Percentiles rank a stretch among this genome's conserved stretches.
phyloP scores from a whole-genome alignment of 1,140 invertebrate species.

The Eurosta solidaginis region DNA sequence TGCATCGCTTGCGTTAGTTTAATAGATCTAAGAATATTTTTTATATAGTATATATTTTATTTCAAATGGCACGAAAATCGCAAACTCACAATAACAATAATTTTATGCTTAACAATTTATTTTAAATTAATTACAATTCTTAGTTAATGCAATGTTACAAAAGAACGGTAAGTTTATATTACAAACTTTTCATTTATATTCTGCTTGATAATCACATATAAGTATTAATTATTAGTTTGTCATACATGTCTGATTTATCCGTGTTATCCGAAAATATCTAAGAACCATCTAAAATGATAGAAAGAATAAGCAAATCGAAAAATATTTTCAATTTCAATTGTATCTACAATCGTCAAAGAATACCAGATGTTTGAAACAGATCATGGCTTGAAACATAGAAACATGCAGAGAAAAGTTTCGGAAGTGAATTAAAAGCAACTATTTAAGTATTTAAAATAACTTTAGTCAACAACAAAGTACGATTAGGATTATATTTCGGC shows the following conservation, averaged over 20 bases:
- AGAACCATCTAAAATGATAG: constrained; percentile 56
- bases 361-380: background rate
- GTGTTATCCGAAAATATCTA: constrained; percentile 56
- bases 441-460: no score
- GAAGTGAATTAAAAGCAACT: no score
- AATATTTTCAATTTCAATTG: background rate
- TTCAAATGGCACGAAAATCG: constrained; percentile 22
- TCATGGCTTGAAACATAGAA: no score
- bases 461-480: no score
- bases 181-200: background rate
- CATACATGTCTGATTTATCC: background rate
- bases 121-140: constrained; percentile 17
- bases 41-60: background rate
- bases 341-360: background rate
- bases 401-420: no score
- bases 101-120: background rate
- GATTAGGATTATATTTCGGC: no score
- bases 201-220: background rate
- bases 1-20: no score
- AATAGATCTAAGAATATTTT: no score
- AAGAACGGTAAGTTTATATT: no score
- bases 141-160: background rate
- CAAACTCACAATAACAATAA: constrained; percentile 7
- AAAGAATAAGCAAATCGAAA: constrained; percentile 20
- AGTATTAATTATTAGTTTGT: background rate